Evolutionary conservation across 2,888 invertebrate species (phyloP).

Genomic region (Microplitis manilae): DNA sequence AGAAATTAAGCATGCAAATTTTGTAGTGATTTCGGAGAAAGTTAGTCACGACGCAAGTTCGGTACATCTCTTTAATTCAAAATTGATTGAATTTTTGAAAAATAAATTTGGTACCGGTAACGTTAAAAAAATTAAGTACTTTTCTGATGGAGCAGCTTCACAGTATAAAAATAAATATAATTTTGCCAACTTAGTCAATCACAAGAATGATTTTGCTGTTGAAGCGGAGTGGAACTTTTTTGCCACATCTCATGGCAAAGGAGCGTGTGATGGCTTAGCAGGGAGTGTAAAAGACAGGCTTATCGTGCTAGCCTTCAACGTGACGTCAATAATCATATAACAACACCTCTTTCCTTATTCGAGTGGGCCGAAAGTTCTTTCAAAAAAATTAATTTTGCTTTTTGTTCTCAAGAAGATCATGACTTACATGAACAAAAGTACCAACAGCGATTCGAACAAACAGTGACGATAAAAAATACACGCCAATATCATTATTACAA

Average conservation of each 20-base stretch:
- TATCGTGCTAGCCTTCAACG: neutral
- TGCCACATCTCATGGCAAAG: constrained; percentile 9
- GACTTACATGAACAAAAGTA: neutral
- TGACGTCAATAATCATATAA: neutral
- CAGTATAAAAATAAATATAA: constrained; percentile 29
- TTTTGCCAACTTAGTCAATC: constrained; percentile 9
- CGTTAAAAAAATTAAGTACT: constrained; percentile 10
- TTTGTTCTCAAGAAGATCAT: neutral
- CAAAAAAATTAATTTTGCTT: constrained; percentile 9
- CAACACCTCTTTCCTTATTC: neutral
- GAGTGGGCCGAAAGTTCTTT: neutral
- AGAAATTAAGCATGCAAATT: too few species aligned
- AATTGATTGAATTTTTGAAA: constrained; percentile 2
- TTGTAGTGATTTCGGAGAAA: too few species aligned
- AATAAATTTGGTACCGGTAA: neutral
- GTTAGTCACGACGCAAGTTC: too few species aligned
- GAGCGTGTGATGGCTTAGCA: constrained; percentile 22
- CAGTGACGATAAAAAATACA: neutral
- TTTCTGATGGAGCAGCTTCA: constrained; percentile 25
- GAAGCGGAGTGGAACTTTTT: constrained; percentile 17
- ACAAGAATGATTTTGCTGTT: constrained; percentile 7
- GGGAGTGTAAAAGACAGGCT: constrained; percentile 10
- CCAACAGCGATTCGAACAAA: neutral
- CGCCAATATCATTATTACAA: neutral
- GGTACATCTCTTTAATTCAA: neutral